Percentiles rank a stretch among this genome's conserved stretches.
phyloP scores from a whole-genome alignment of 2,888 invertebrate genomes.

The Ariolimax columbianus region DNA sequence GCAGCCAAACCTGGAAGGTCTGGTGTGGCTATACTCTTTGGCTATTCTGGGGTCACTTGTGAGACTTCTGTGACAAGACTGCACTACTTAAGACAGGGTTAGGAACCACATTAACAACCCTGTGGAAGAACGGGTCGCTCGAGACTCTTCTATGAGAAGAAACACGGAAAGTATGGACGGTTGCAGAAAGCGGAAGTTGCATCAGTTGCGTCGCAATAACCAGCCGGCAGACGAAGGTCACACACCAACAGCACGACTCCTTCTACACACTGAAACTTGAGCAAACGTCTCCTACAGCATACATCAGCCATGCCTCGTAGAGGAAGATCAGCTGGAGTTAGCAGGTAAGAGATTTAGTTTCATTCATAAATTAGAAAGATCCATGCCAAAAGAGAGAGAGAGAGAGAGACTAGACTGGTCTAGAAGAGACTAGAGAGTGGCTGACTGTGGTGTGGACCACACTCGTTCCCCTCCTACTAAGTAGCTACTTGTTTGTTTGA shows the following conservation, averaged over 20 bases:
- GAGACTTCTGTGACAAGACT: too few relatives aligned
- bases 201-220: not conserved
- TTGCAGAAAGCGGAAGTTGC: conserved; percentile 41
- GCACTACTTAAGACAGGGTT: too few relatives aligned
- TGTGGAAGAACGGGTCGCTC: not conserved
- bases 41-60: not conserved
- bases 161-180: not conserved
- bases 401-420: too few relatives aligned
- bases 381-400: too few relatives aligned
- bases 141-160: not conserved
- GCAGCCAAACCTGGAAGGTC: too few relatives aligned
- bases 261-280: not conserved
- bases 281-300: not conserved
- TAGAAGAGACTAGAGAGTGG: too few relatives aligned
- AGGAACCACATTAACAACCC: too few relatives aligned
- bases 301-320: conserved; percentile 44
- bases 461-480: too few relatives aligned
- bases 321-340: conserved; percentile 49
- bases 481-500: too few relatives aligned
- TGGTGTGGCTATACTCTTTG: not conserved
- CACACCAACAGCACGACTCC: not conserved
- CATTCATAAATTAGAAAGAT: too few relatives aligned
- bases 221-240: conserved; percentile 15
- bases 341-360: conserved; percentile 48
- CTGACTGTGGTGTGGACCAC: too few relatives aligned